Evolutionary conservation across 2,888 invertebrate species (phyloP).

Genomic region (Rotaria magnacalcarata): DNA sequence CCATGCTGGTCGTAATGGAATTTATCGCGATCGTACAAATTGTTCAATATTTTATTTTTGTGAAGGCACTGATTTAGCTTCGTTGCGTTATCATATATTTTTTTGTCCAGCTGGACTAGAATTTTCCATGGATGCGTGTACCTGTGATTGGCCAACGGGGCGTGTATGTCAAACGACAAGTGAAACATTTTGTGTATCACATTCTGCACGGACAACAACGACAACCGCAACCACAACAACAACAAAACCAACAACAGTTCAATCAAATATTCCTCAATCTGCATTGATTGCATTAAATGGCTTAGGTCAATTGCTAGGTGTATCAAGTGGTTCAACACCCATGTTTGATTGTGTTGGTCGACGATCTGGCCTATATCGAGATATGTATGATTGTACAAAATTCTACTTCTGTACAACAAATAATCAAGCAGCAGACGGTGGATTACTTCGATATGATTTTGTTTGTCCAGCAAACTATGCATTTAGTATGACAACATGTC

Average conservation of each 20-base stretch:
- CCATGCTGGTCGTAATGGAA: slow-evolving; percentile 34
- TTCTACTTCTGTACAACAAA: slow-evolving; percentile 42
- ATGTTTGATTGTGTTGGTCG: slow-evolving; percentile 36
- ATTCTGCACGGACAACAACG: neutral
- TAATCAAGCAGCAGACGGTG: slow-evolving; percentile 4
- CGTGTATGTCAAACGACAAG: neutral
- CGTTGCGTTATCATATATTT: slow-evolving; percentile 39
- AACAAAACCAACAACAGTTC: neutral
- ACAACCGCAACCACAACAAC: neutral
- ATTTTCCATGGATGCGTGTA: slow-evolving; percentile 43
- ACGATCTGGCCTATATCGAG: slow-evolving; percentile 41
- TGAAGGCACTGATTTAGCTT: slow-evolving; percentile 27
- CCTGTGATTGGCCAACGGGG: slow-evolving; percentile 43
- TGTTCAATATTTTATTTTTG: slow-evolving; percentile 44
- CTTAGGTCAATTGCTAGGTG: slow-evolving; percentile 8
- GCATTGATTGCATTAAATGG: neutral
- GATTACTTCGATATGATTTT: slow-evolving; percentile 39
- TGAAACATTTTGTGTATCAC: slow-evolving; percentile 19
- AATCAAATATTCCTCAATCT: neutral
- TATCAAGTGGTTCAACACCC: neutral
- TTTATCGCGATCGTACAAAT: slow-evolving; percentile 41
- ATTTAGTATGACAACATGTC: slow-evolving; percentile 44
- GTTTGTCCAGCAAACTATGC: slow-evolving; percentile 39
- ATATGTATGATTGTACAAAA: slow-evolving; percentile 44
- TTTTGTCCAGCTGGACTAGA: slow-evolving; percentile 39